phyloP scores from a whole-genome alignment of 2,888 invertebrate species.

The Drosophila meridionalis region DNA sequence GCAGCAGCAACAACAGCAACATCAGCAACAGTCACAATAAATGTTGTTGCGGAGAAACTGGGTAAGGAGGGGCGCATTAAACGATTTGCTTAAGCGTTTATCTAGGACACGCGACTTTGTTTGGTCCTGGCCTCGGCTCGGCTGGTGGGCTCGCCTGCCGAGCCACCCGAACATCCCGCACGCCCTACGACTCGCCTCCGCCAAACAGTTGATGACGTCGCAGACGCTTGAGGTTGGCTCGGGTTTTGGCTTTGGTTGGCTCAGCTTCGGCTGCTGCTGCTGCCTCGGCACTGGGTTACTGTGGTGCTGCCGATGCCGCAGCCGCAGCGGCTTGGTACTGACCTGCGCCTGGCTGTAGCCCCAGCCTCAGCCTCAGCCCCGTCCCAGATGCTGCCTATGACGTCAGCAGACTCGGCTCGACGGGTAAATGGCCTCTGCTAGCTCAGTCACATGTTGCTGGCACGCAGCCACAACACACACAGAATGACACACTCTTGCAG shows the following conservation, averaged over 20 bases:
- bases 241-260: slow-evolving; percentile 1
- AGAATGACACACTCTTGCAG: slow-evolving; percentile 4
- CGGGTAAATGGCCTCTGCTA: slow-evolving; percentile 74
- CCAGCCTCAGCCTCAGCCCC: slow-evolving; percentile 3
- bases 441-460: slow-evolving; percentile 72
- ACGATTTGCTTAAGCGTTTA: slow-evolving; percentile 15
- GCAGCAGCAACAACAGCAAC: background rate
- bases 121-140: slow-evolving; percentile 2
- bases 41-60: background rate
- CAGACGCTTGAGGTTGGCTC: slow-evolving; percentile 30
- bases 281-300: slow-evolving; percentile 41
- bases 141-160: slow-evolving; percentile 6
- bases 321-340: slow-evolving; percentile 26
- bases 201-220: slow-evolving; percentile 46
- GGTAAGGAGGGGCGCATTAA: background rate
- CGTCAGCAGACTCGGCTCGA: slow-evolving; percentile 57
- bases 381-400: slow-evolving; percentile 51
- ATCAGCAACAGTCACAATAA: background rate
- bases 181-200: background rate
- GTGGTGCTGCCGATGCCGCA: slow-evolving; percentile 9
- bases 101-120: slow-evolving; percentile 18
- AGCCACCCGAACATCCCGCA: background rate
- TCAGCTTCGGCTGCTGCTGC: slow-evolving; percentile 6
- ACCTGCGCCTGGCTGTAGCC: slow-evolving; percentile 35
- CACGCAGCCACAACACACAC: slow-evolving; percentile 39